Base-by-base conservation (phyloP, 2,113 vertebrate species). In the Clupea harengus region DNA sequence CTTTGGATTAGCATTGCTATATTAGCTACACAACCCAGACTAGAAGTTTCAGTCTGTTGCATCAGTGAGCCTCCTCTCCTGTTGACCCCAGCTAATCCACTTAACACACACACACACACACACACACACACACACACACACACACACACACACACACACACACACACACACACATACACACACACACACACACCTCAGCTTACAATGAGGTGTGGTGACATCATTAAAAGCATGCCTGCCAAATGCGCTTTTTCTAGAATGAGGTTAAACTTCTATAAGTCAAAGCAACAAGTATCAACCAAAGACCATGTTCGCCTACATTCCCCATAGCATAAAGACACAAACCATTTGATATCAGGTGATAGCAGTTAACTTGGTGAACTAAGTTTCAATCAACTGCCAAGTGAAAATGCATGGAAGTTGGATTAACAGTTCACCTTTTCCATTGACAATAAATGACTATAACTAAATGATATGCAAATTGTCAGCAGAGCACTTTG, bases 1-100 rank as follows among this genome's bases (percentile, higher is more conserved):
- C 17, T 22, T 57, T 6, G 67, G 67, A 2, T 15, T 28, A 39
- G 67, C 67, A 39, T 3, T 15, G 28, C 67, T 7, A 32, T 4
- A 39, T 75, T 75, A 75, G 67, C 25, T 4, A 52, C 49, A 49
- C 85, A 80, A 25, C 49, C 45, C 44, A 78, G 39, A 49, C 82
- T 83, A 4, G 64, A 83, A 83, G 85, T 92, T 93, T 86, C 92
- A 92, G 87, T 84, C 25, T 82, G 86, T 93, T 92, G 90, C 92
- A 89, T 93, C 92, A 92, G 86, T 72, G 85, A 50, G 82, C 84
- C 82, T 82, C 82, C 81, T 86, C 82, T 82, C 83, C 81, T 86
- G n/a, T 87, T 89, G 60, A 88, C 86, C 45, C 13, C 32, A 83
- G 86, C 82, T 81, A 89, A 82, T 87, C 64, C 81, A 72, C 67